Evolutionary conservation across 1,140 invertebrate genomes (phyloP), one percentile per base, ranked within the genome.

Genomic region (Maconellicoccus hirsutus): DNA sequence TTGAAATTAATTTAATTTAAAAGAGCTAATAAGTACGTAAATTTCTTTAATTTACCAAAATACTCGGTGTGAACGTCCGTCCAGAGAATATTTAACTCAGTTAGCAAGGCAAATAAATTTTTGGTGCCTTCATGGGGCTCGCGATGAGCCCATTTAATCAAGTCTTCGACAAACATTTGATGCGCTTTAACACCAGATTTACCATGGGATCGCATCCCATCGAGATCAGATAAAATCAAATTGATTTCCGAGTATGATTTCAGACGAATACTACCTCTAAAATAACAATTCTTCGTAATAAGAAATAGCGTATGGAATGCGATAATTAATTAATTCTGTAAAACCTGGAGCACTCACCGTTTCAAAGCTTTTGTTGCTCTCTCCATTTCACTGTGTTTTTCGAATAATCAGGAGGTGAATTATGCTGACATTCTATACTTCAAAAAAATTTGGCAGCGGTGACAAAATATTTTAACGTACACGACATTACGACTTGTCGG

Each of bases 161-260:
- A 76, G 74, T 85, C 83, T 76, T 83, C 80, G 42, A 81, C 77
- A 29, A 82, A 79, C 29, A 79, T 78, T 61, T 78, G 79, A 74
- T 85, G 82, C 59, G 83, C 81, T 72, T 76, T 77, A 73, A 80
- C 79, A 72, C 83, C 81, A 21, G 79, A 78, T 75, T 82, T 81
- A 14, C 80, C 77, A 26, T 79, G 77, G 52, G 79, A 78, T 71
- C 80, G 76, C 21, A 83, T 78, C 75, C 83, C 82, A 74, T 81
- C 80, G 25, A 84, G 75, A 75, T 84, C 82, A 21, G 82, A 84
- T 70, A 85, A 79, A 19, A 85, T 78, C 72, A 85, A 79, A 73
- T 83, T 82, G 1, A 85, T 77, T 72, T 83, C 81, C 70, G 77
- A 75, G 76, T 84, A 82, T 4, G 82, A 80, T 73, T 81, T 78